Base-by-base conservation (phyloP, 2,888 invertebrate genomes). In the Heliconius cydno region DNA sequence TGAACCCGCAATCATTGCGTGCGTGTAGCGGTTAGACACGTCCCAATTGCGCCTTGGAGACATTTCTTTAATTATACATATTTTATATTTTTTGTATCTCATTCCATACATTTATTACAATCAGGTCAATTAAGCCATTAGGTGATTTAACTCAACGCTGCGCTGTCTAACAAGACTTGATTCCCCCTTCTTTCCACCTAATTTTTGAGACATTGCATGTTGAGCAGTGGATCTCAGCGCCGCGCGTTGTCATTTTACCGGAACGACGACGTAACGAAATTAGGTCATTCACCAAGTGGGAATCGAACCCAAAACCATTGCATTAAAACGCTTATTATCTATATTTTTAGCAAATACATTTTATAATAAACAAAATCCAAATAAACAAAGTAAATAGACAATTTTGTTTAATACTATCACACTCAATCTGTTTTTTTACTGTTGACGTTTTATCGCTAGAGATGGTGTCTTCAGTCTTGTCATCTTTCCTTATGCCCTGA, bases 391-490 rank as follows among this genome's bases (percentile, higher is more conserved):
- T 65, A 30, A 0, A 65, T 65, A 28, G 28, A 65, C 28, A 65
- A 65, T 65, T 28, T 65, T 28, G 15, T 65, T 65, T 28, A 28
- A 25, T 28, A 65, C 28, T 41, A 70, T 46, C 25, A 46, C 41
- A 68, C 25, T 46, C 70, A 70, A 70, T 70, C 70, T 28, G 70
- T 25, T 25, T 4, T n/a, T 68, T 70, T 70, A 70, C 70, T 41
- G 25, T 19, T 19, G 41, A 38, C 70, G 25, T 25, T 70, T 70
- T 70, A 70, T 70, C 46, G 3, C 70, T 41, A 3, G 25, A 70
- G 25, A 70, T 25, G 70, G 41, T 46, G 41, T 41, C 25, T 41
- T 25, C 25, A 7, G 41, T 70, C n/a, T 70, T 41, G 68, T 70
- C 70, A 41, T 70, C 25, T 70, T 68, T 70, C 41, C 41, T 70